Evolutionary conservation across 2,888 invertebrate genomes (phyloP).

Genomic region (Conchocele bisecta): DNA sequence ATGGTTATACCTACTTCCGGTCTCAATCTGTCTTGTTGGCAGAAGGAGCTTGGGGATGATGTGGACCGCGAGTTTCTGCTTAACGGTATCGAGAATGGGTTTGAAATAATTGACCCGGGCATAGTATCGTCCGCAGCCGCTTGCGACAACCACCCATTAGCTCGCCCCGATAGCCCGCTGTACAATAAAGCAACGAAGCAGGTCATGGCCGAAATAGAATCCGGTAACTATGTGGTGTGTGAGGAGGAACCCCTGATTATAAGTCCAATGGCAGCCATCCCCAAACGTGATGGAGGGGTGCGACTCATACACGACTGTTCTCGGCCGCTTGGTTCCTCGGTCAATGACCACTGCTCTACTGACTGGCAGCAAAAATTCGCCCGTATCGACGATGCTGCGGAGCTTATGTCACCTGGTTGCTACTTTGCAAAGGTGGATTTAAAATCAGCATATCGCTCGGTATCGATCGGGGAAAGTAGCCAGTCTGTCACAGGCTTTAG

Average conservation of each 20-base stretch:
- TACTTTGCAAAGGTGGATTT: constrained; percentile 12
- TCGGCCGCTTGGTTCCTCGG: background rate
- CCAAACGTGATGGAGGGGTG: constrained; percentile 19
- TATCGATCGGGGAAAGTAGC: constrained; percentile 12
- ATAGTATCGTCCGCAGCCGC: background rate
- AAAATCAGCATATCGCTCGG: constrained; percentile 4
- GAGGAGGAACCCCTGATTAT: constrained; percentile 3
- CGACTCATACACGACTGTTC: constrained; percentile 25
- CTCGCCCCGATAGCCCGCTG: background rate
- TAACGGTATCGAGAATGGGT: background rate
- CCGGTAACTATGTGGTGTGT: constrained; percentile 11
- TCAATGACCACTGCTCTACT: constrained; percentile 1
- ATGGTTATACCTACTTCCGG: too few species aligned
- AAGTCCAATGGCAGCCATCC: constrained; percentile 19
- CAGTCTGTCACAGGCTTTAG: constrained; percentile 5
- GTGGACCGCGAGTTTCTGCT: constrained; percentile 2
- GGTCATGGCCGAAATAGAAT: constrained; percentile 10
- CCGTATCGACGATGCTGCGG: background rate
- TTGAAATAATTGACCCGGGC: constrained; percentile 10
- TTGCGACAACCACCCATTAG: constrained; percentile 3
- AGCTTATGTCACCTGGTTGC: background rate
- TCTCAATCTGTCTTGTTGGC: too few species aligned
- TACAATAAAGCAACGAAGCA: constrained; percentile 4
- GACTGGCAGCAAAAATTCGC: constrained; percentile 2
- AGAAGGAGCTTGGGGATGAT: constrained; percentile 6